Conservation (phyloP, 2,113 vertebrate genomes). For the Anolis carolinensis region DNA sequence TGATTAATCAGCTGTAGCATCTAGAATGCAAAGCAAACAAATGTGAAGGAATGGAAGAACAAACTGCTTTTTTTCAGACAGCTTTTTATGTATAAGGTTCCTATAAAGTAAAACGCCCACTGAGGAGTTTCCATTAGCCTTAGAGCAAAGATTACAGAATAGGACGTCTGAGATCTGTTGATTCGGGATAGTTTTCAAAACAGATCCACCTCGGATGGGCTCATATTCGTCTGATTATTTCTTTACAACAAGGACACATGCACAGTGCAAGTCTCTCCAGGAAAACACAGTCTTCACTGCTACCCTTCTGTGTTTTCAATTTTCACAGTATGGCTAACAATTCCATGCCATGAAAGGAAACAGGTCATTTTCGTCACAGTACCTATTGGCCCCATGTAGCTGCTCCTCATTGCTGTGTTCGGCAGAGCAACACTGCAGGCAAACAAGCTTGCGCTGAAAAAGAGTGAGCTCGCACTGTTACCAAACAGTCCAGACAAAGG, state of each 20-base stretch:
- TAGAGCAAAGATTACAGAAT: constrained; percentile 24
- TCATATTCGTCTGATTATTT: constrained; percentile 40
- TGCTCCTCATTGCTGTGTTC: not conserved
- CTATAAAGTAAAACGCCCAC: constrained; percentile 25
- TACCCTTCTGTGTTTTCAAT: not conserved
- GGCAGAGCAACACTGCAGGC: not conserved
- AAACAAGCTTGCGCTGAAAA: not conserved
- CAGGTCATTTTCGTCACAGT: not conserved
- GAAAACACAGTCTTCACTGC: constrained; percentile 5
- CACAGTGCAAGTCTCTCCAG: constrained; percentile 21
- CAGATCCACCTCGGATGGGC: constrained; percentile 12
- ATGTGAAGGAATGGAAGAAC: not conserved
- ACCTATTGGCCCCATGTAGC: not conserved
- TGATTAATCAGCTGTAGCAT: constrained; percentile 25
- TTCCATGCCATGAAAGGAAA: constrained; percentile 14
- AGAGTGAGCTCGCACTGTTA: not conserved
- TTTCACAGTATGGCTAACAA: not conserved
- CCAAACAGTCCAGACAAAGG: not conserved
- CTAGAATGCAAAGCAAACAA: constrained; percentile 21
- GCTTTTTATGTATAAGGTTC: constrained; percentile 22
- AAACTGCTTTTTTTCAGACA: constrained; percentile 10
- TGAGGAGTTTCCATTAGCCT: constrained; percentile 32
- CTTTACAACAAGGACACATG: constrained; percentile 31
- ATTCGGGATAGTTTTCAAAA: constrained; percentile 51
- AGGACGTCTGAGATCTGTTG: constrained; percentile 40